Conservation (phyloP, 2,113 vertebrate species). For the Colistium nudipinnis region DNA sequence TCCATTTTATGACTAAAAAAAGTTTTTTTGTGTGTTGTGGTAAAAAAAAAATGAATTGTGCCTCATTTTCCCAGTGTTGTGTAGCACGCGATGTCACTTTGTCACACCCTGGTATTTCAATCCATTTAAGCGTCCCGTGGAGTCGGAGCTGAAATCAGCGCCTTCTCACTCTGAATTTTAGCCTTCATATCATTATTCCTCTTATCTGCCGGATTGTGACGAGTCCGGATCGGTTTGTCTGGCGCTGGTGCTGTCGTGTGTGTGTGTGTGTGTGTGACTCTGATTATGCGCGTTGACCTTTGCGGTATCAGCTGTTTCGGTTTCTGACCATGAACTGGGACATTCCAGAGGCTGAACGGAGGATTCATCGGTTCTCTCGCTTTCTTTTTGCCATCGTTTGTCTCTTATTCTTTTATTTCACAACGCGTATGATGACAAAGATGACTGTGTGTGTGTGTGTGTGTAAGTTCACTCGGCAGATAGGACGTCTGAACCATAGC, state of each 20-base stretch:
- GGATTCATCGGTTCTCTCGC: conserved; percentile 21
- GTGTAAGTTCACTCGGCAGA: neutral
- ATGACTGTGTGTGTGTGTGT: too few species aligned
- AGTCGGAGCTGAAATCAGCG: too few species aligned
- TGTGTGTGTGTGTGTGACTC: conserved; percentile 58
- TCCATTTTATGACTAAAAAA: too few species aligned
- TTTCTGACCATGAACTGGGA: conserved; percentile 59
- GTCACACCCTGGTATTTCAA: too few species aligned
- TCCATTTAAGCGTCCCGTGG: too few species aligned
- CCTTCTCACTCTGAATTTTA: too few species aligned
- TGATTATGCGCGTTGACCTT: conserved; percentile 72
- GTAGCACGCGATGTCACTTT: too few species aligned
- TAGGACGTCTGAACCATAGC: neutral
- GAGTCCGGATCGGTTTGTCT: conserved; percentile 3
- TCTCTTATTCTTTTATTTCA: neutral
- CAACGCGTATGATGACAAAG: too few species aligned
- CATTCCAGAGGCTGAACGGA: conserved; percentile 58
- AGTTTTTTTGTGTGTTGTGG: too few species aligned
- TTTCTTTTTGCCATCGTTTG: neutral
- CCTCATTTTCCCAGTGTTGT: too few species aligned
- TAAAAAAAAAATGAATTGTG: too few species aligned
- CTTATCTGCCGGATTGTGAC: neutral
- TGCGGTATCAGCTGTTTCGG: conserved; percentile 67
- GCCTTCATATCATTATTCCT: too few species aligned
- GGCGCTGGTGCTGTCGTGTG: conserved; percentile 3